phyloP scores from a whole-genome alignment of 1,140 invertebrate species.

The Leptopilina boulardi region DNA sequence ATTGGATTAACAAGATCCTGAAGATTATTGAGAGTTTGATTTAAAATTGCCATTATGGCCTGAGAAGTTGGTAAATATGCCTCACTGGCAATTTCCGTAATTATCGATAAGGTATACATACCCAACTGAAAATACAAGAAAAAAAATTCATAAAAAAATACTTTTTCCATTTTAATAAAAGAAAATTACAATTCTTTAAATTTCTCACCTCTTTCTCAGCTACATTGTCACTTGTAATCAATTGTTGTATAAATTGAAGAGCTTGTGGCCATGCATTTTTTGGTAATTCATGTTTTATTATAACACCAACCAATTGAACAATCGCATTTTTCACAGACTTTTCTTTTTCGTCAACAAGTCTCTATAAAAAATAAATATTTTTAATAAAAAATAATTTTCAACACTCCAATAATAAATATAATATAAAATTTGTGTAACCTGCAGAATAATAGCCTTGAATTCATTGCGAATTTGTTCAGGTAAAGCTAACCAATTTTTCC shows the following conservation, averaged over 20 bases:
- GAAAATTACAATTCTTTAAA: no score
- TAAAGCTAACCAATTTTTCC: conserved; percentile 79
- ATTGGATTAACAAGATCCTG: conserved; percentile 75
- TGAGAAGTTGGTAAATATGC: conserved; percentile 78
- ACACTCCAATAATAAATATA: conserved; percentile 10
- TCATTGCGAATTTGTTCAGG: conserved; percentile 67
- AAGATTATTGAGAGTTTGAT: conserved; percentile 74
- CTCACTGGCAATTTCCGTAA: conserved; percentile 79
- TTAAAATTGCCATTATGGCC: conserved; percentile 77
- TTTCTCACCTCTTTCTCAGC: conserved; percentile 78
- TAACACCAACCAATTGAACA: conserved; percentile 81
- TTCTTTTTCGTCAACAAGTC: conserved; percentile 79
- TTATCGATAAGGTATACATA: conserved; percentile 80
- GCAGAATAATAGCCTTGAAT: conserved; percentile 64
- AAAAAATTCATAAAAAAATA: conserved; percentile 34
- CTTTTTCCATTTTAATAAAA: no score
- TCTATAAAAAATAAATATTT: conserved; percentile 70
- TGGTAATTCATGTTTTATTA: conserved; percentile 85
- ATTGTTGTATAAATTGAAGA: conserved; percentile 81
- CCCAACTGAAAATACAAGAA: conserved; percentile 78
- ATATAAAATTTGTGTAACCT: conserved; percentile 57
- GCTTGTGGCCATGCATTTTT: conserved; percentile 83
- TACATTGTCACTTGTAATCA: conserved; percentile 76
- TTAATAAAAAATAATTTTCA: conserved; percentile 34
- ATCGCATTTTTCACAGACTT: conserved; percentile 81